Conservation (phyloP, 2,113 vertebrate genomes). For the Crypturellus undulatus region DNA sequence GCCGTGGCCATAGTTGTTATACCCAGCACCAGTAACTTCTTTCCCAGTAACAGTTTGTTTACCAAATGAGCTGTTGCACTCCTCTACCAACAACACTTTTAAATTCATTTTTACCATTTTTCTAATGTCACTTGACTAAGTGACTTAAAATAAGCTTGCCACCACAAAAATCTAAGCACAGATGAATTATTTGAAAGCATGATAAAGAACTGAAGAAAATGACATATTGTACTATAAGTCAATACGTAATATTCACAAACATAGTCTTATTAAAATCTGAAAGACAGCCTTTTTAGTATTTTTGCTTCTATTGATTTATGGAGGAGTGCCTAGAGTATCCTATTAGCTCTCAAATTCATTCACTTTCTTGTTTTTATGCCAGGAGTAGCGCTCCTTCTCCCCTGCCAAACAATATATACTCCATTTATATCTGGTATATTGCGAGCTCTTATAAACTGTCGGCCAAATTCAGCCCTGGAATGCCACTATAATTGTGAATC, state of each 20-base stretch:
- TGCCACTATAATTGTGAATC: neutral
- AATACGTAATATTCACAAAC: conserved; percentile 60
- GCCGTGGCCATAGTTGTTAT: neutral
- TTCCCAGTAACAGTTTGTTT: conserved; percentile 17
- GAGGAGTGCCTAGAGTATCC: neutral
- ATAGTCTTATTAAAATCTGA: conserved; percentile 52
- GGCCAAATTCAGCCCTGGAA: neutral
- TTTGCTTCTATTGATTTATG: conserved; percentile 9
- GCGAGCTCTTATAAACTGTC: neutral
- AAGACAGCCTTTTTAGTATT: conserved; percentile 22
- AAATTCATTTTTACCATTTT: neutral
- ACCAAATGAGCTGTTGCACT: neutral
- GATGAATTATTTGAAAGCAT: conserved; percentile 7
- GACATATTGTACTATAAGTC: conserved; percentile 46
- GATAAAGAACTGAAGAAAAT: conserved; percentile 2
- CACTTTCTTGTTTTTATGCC: neutral
- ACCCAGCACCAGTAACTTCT: neutral
- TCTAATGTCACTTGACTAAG: neutral
- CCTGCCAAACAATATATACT: neutral
- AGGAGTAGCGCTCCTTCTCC: neutral
- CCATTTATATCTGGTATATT: neutral
- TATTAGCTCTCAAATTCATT: neutral
- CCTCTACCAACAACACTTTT: neutral
- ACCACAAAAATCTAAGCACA: conserved; percentile 15
- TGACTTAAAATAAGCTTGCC: neutral